Conservation (phyloP, 2,113 vertebrate genomes). For the Pachycephala philippinensis region DNA sequence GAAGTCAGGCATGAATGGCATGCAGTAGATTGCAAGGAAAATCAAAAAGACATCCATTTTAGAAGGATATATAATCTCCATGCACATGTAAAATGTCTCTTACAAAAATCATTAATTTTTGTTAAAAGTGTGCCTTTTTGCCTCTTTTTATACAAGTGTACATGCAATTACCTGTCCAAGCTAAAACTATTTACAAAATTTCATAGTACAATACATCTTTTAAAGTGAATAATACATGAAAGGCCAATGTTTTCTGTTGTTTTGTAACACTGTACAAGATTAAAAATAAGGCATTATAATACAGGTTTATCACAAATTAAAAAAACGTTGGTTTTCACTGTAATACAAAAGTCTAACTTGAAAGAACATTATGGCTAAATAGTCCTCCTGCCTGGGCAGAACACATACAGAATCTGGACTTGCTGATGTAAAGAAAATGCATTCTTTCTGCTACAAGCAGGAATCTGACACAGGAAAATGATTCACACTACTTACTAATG, state of each 20-base stretch:
- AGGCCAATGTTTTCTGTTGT: slow-evolving; percentile 79
- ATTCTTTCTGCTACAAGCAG: slow-evolving; percentile 14
- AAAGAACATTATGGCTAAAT: slow-evolving; percentile 68
- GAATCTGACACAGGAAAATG: not conserved
- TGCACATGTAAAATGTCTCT: slow-evolving; percentile 67
- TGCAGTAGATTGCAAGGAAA: slow-evolving; percentile 61
- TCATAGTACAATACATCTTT: slow-evolving; percentile 81
- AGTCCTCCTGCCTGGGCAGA: slow-evolving; percentile 41
- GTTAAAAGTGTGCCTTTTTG: slow-evolving; percentile 70
- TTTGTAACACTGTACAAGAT: slow-evolving; percentile 81
- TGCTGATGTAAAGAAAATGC: slow-evolving; percentile 44
- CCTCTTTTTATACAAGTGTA: slow-evolving; percentile 75
- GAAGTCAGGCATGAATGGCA: slow-evolving; percentile 65
- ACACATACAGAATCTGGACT: slow-evolving; percentile 32
- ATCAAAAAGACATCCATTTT: slow-evolving; percentile 40
- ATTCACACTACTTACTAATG: not conserved
- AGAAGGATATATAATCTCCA: slow-evolving; percentile 43
- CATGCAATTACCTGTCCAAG: slow-evolving; percentile 75
- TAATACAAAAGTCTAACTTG: slow-evolving; percentile 67
- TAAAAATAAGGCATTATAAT: slow-evolving; percentile 91
- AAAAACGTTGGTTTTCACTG: slow-evolving; percentile 60
- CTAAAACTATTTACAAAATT: slow-evolving; percentile 85
- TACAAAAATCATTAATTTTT: slow-evolving; percentile 77
- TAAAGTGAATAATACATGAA: slow-evolving; percentile 83
- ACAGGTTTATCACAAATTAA: slow-evolving; percentile 78